Evolutionary conservation across 2,888 invertebrate species (phyloP).

Genomic region (Arrhopalites spinosus): DNA sequence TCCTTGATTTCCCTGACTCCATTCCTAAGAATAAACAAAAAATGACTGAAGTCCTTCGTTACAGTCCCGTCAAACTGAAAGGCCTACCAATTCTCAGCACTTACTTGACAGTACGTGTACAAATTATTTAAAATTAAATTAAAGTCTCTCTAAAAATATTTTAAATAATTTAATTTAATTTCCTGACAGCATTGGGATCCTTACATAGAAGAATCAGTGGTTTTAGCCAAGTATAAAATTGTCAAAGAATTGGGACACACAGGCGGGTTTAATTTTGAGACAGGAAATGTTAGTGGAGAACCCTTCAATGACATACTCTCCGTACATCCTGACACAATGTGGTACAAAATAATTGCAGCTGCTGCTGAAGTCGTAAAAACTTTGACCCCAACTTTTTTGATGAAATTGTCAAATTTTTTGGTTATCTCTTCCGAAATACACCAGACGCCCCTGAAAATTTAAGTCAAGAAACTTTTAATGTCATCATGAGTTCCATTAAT

Average conservation of each 20-base stretch:
- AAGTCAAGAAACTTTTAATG: not conserved
- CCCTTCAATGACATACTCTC: not conserved
- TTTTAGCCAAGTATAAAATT: constrained; percentile 13
- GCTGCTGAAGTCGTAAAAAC: not conserved
- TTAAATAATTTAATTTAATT: not conserved
- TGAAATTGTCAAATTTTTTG: constrained; percentile 10
- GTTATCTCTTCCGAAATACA: constrained; percentile 13
- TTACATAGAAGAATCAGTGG: constrained; percentile 18
- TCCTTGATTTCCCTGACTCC: too few relatives aligned
- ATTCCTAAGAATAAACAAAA: too few relatives aligned
- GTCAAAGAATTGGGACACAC: constrained; percentile 3
- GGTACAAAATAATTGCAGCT: constrained; percentile 12
- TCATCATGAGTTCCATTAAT: not conserved
- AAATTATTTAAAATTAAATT: not conserved
- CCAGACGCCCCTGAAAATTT: not conserved
- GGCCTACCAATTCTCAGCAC: not conserved
- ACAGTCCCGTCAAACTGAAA: constrained; percentile 5
- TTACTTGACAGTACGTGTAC: not conserved
- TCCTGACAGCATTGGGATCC: constrained; percentile 19
- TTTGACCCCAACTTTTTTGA: constrained; percentile 13
- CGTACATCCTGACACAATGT: constrained; percentile 14
- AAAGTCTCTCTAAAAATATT: not conserved
- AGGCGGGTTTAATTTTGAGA: constrained; percentile 15
- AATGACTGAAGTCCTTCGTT: not conserved
- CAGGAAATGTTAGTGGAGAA: not conserved